These are phyloP conservation scores for Caenorhabditis panamensis DNA, from an alignment of 2,888 invertebrate genomes.

Conservation along the genomic window DNA sequence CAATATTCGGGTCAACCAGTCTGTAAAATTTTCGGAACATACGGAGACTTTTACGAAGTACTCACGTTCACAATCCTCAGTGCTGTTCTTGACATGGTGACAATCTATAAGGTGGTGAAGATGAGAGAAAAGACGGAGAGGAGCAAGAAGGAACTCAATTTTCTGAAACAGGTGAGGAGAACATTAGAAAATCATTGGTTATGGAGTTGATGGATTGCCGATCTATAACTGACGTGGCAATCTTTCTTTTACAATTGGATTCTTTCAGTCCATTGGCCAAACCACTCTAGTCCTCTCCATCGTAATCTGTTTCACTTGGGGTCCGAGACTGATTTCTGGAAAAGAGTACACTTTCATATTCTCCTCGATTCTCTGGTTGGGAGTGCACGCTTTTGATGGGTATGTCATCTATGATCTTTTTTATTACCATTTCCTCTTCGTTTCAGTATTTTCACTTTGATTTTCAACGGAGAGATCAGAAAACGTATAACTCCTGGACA, in stretches of 20 bases:
- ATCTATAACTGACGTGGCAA: no score
- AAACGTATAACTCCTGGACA: background rate
- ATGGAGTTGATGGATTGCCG: no score
- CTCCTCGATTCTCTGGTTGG: slow-evolving; percentile 38
- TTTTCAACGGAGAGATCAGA: slow-evolving; percentile 33
- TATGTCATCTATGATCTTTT: no score
- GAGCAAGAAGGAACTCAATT: slow-evolving; percentile 23
- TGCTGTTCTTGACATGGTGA: slow-evolving; percentile 24
- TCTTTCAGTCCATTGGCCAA: slow-evolving; percentile 38
- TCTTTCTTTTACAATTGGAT: no score
- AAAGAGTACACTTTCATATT: slow-evolving; percentile 35
- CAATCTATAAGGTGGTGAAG: slow-evolving; percentile 27
- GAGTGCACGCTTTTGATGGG: slow-evolving; percentile 42
- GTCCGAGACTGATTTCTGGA: slow-evolving; percentile 20
- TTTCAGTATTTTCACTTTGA: slow-evolving; percentile 29
- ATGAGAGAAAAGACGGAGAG: slow-evolving; percentile 18
- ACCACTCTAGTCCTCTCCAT: slow-evolving; percentile 24
- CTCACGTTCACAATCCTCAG: slow-evolving; percentile 22
- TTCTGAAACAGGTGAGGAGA: slow-evolving; percentile 25
- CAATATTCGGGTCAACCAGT: slow-evolving; percentile 18
- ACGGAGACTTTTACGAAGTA: slow-evolving; percentile 41
- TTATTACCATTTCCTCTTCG: no score
- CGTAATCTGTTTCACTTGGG: slow-evolving; percentile 41
- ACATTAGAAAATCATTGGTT: no score
- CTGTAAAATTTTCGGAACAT: slow-evolving; percentile 18